phyloP scores from a whole-genome alignment of 2,888 invertebrate species.

The Kuschelorhynchus macadamiae region DNA sequence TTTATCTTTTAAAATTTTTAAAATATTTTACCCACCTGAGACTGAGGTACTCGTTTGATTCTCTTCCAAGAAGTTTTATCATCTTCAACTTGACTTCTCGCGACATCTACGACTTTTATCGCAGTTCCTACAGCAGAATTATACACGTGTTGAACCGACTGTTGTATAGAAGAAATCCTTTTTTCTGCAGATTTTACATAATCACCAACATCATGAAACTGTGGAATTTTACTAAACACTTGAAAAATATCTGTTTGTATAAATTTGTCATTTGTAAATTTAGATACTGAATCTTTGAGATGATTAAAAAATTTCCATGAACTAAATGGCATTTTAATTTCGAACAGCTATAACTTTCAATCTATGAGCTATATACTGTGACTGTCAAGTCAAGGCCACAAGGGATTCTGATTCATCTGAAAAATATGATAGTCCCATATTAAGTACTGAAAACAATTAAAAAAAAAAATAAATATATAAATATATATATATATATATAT shows the following conservation, averaged over 20 bases:
- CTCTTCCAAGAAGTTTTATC: constrained; percentile 27
- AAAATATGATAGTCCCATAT: too few species aligned
- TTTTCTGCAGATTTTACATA: constrained; percentile 30
- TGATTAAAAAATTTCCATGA: constrained; percentile 37
- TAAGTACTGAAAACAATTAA: too few species aligned
- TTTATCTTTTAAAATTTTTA: too few species aligned
- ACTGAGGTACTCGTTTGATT: constrained; percentile 15
- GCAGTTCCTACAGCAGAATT: constrained; percentile 11
- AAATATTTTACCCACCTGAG: constrained; percentile 16
- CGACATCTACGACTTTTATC: not conserved
- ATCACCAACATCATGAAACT: constrained; percentile 24
- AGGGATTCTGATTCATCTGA: too few species aligned
- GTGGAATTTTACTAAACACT: constrained; percentile 26
- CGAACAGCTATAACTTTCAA: too few species aligned
- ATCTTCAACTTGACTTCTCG: not conserved
- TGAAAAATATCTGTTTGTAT: constrained; percentile 26
- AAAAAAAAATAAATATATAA: too few species aligned
- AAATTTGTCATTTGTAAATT: constrained; percentile 26
- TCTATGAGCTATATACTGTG: too few species aligned
- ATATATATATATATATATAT: too few species aligned
- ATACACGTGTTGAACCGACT: constrained; percentile 27
- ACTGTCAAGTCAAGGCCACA: too few species aligned
- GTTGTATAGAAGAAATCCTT: constrained; percentile 23
- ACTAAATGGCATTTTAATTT: constrained; percentile 30
- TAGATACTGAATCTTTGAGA: constrained; percentile 27